phyloP scores from a whole-genome alignment of 2,113 vertebrate genomes.

The Eulemur rufifrons region DNA sequence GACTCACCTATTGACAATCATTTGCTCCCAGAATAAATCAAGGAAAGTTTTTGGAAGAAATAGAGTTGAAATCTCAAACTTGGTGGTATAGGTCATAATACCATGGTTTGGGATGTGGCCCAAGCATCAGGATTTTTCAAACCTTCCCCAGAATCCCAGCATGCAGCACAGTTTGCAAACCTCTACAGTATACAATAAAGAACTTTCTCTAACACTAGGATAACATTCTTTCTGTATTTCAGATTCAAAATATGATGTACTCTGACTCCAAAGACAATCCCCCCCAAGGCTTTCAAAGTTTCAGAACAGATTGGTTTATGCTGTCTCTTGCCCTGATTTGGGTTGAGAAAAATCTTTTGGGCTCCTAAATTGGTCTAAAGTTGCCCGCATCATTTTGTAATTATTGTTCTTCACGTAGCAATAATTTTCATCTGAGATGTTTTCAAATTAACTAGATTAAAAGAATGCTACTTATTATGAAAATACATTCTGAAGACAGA shows the following conservation, averaged over 20 bases:
- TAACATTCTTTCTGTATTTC: slow-evolving; percentile 9
- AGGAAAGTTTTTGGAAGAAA: not conserved
- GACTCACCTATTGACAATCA: not conserved
- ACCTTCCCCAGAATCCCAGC: not conserved
- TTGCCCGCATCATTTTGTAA: slow-evolving; percentile 43
- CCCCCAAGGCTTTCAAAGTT: slow-evolving; percentile 33
- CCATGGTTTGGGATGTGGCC: not conserved
- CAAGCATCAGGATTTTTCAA: not conserved
- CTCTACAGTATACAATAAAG: not conserved
- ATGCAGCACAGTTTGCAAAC: not conserved
- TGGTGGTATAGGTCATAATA: not conserved
- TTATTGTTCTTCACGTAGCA: slow-evolving; percentile 43
- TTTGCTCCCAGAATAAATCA: not conserved
- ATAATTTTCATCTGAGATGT: slow-evolving; percentile 68
- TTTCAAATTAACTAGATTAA: slow-evolving; percentile 77
- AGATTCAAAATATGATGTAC: not conserved
- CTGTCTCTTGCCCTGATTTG: slow-evolving; percentile 37
- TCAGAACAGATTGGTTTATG: not conserved
- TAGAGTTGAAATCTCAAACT: not conserved
- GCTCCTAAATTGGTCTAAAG: slow-evolving; percentile 56
- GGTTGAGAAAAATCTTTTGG: slow-evolving; percentile 55
- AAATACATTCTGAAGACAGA: slow-evolving; percentile 51
- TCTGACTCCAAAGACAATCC: not conserved
- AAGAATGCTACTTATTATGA: slow-evolving; percentile 60
- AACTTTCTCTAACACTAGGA: not conserved